Percentiles rank a stretch among this genome's conserved stretches.
phyloP scores from a whole-genome alignment of 2,113 vertebrate species.

The Capreolus pygargus region DNA sequence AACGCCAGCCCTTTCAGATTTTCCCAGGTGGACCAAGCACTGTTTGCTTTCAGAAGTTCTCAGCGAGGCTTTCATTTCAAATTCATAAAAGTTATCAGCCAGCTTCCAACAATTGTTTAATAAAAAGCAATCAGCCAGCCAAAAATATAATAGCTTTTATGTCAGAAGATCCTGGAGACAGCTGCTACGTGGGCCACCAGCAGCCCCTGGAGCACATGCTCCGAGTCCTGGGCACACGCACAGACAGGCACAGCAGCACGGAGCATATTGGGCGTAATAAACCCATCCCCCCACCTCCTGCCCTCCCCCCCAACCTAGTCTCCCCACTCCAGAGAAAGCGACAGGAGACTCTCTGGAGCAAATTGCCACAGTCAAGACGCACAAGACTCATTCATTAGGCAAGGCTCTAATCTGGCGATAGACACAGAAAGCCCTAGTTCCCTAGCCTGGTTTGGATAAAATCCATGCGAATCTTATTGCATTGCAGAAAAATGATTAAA shows the following conservation, averaged over 20 bases:
- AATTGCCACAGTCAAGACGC: slow-evolving; percentile 61
- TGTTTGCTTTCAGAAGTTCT: slow-evolving; percentile 61
- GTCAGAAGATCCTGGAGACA: slow-evolving; percentile 79
- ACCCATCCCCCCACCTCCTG: not conserved
- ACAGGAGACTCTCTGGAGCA: slow-evolving; percentile 71
- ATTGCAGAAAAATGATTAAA: slow-evolving; percentile 38
- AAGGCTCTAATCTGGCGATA: slow-evolving; percentile 47
- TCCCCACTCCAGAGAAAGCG: slow-evolving; percentile 58
- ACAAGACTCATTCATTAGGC: slow-evolving; percentile 65
- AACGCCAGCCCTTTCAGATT: slow-evolving; percentile 46
- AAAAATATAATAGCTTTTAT: slow-evolving; percentile 75
- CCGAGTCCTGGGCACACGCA: slow-evolving; percentile 76
- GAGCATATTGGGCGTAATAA: slow-evolving; percentile 80
- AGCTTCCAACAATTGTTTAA: slow-evolving; percentile 73
- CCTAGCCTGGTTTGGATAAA: slow-evolving; percentile 39
- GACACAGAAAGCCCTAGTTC: slow-evolving; percentile 26
- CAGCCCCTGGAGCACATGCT: slow-evolving; percentile 81
- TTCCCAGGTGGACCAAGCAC: slow-evolving; percentile 60
- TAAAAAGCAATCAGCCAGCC: slow-evolving; percentile 77
- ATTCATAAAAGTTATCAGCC: slow-evolving; percentile 73
- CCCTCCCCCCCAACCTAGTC: not conserved
- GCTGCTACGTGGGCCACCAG: slow-evolving; percentile 78
- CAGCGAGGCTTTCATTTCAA: slow-evolving; percentile 70
- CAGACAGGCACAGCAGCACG: slow-evolving; percentile 66
- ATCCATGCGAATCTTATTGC: slow-evolving; percentile 61